Base-by-base conservation (phyloP, 2,888 invertebrate genomes). In the Clusia tigrina region DNA sequence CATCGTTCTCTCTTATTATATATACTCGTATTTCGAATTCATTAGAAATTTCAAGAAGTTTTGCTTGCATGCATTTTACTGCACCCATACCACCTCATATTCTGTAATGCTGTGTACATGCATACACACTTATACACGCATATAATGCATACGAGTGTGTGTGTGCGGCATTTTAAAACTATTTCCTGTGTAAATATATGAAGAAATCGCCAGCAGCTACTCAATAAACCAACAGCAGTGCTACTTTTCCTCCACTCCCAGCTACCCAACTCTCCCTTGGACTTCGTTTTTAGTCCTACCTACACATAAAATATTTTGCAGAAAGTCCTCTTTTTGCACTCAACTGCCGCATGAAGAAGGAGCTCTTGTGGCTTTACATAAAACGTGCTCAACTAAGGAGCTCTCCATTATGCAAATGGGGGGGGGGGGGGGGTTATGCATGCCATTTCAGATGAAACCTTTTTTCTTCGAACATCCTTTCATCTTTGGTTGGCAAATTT, bases 41-140 rank as follows among this genome's bases (percentile, higher is more conserved):
- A 68, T 71, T 71, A 63, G 70, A 60, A 70, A 70, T 68, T 70
- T 69, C 60, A 66, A 70, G 71, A 71, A 71, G 66, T 69, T 70
- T 66, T 61, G 57, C 62, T 66, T 61, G 48, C 17, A 1, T 60
- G 58, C 51, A 15, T n/a, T 6, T 18, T 22, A 20, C n/a, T 42
- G 42, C n/a, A 17, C n/a, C 9, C n/a, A 42, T 18, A 20, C 48
- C 22, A 20, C 48, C 18, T 42, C 3, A 48, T 48, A 48, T 20
- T 48, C 22, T 48, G 5, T 48, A 48, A 48, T 48, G 15, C 48
- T 15, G 15, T 48, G 48, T 22, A 48, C 18, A 48, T 48, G n/a
- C n/a, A n/a, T n/a, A n/a, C n/a, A n/a, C n/a, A n/a, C n/a, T n/a
- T n/a, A n/a, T n/a, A n/a, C n/a, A n/a, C n/a, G n/a, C n/a, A n/a